phyloP scores from a whole-genome alignment of 2,113 vertebrate genomes.

The Oplegnathus fasciatus region DNA sequence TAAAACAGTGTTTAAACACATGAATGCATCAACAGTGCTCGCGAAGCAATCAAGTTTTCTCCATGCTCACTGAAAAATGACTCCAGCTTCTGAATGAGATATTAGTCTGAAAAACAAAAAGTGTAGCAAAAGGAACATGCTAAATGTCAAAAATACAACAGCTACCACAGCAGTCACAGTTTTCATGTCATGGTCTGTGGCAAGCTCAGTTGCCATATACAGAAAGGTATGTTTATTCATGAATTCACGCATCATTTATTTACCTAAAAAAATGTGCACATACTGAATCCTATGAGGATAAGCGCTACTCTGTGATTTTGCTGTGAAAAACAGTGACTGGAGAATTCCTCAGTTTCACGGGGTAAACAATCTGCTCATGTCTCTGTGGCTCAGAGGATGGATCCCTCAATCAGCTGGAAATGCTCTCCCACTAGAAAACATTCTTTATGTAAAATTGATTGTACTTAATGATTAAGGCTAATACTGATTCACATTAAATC shows the following conservation, averaged over 20 bases:
- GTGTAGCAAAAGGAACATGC: background rate
- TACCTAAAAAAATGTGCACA: background rate
- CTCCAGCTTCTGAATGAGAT: background rate
- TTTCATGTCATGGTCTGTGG: background rate
- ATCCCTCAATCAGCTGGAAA: too few relatives aligned
- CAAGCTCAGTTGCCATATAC: background rate
- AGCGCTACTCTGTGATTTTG: background rate
- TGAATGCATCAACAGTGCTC: background rate
- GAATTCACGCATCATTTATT: conserved; percentile 18
- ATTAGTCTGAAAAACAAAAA: background rate
- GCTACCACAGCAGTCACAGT: background rate
- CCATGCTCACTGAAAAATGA: background rate
- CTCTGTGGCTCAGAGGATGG: too few relatives aligned
- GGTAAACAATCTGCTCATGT: background rate
- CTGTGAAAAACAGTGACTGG: background rate
- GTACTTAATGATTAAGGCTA: background rate
- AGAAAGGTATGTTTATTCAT: background rate
- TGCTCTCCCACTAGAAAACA: too few relatives aligned
- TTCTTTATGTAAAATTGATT: background rate
- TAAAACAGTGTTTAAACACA: background rate
- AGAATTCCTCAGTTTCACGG: background rate
- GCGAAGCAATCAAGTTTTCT: background rate
- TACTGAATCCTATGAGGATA: background rate
- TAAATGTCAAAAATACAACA: background rate
- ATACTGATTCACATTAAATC: background rate